Evolutionary conservation across 2,888 invertebrate species (phyloP), one percentile per base, ranked within the genome.

Genomic region (Bembecia ichneumoniformis): DNA sequence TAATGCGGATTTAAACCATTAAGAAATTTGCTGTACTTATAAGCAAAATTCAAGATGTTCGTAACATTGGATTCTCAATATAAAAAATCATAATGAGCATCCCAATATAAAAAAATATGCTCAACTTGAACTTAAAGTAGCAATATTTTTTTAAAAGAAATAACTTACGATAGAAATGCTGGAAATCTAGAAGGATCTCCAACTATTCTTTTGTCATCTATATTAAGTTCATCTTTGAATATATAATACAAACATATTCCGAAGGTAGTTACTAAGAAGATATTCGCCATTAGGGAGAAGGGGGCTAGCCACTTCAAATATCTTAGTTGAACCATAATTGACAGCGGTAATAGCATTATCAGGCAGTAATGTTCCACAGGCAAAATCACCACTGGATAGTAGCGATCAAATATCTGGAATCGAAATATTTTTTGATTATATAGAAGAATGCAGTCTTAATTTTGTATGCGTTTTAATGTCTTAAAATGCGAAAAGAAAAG

Each of bases 201-300:
- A 35, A 90, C 78, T 44, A 90, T 66, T 2, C 81, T 80, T 53
- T 90, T 89, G 46, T 88, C 89, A 0, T 69, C 66, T 56, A 79
- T 81, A 14, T 69, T 64, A 40, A 87, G 68, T 40, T 74, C 67
- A 43, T 76, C 81, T 58, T 87, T 88, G 64, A 96, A 92, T 70
- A 96, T 90, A 68, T 94, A 96, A 74, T 94, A 94, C 34, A 96
- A 88, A 15, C 95, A 95, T 60, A 98, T 93, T 20, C 82, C 88
- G 59, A 98, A 92, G 0, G 96, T 94, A 1, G 89, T 70, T 0
- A 94, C 80, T 64, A 97, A 93, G 35, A 95, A 90, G 5, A 93
- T 50, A 68, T 98, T 98, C 15, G 98, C 98, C 44, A 95, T 69
- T 51, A 94, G 87, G 0, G 98, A 98, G 68, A 97, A 94, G 0